Base-by-base conservation (phyloP, 2,888 invertebrate species). In the Empis livida region DNA sequence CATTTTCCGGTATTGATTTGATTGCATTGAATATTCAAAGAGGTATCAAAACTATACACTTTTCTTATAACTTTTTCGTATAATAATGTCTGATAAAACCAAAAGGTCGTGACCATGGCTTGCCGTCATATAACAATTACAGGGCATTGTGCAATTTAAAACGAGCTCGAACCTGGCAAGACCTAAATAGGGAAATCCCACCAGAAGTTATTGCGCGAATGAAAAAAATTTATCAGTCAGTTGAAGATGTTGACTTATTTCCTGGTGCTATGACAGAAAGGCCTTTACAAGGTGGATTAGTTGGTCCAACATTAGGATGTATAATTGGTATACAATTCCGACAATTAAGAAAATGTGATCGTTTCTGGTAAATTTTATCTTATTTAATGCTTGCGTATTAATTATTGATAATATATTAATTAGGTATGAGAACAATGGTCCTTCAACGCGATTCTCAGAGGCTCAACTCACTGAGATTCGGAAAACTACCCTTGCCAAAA, bases 211-310 rank as follows among this genome's bases (percentile, higher is more conserved):
- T 87, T 56, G 78, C 79, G 44, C 65, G 69, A n/a, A 75, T 89
- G 59, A 85, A 87, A 67, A 77, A 84, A 49, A 82, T 89, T 51
- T 91, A 90, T 65, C 78, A 84, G 1, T 84, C 86, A 3, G 94
- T 95, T 0, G 94, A 96, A 60, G 96, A 97, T 65, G 91, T 97
- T 48, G 92, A 97, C 67, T 74, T 96, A 3, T 97, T 96, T 78
- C 90, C 94, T 0, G 96, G 95, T 17, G 89, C 93, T 3, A 84
- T 96, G 82, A 87, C 91, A 56, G 87, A 90, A 64, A 73, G 85
- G 43, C 87, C 89, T 0, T 72, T 92, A 8, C 88, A 88, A 59
- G 95, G 95, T 8, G 94, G 91, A 8, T 71, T 92, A 1, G 87
- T 96, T 0, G 96, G 96, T 5, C 95, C 95, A 0, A 95, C 95